Conservation (phyloP, 2,888 invertebrate species). For the Vanessa cardui region DNA sequence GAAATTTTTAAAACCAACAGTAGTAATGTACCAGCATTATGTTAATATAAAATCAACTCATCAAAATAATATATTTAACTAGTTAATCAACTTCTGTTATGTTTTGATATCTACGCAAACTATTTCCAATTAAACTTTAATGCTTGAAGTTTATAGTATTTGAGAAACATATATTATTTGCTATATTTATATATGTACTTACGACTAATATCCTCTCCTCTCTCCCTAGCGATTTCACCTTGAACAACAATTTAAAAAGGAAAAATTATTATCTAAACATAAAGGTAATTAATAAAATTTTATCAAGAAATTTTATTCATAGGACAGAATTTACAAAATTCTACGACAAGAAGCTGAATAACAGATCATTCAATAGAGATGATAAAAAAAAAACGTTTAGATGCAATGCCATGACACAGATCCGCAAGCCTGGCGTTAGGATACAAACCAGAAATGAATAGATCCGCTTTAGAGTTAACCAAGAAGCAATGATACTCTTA, state of each 20-base stretch:
- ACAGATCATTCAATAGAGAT: conserved; percentile 61
- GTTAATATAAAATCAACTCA: too few species aligned
- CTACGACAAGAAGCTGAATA: conserved; percentile 72
- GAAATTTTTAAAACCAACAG: too few species aligned
- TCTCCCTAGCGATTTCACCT: conserved; percentile 90
- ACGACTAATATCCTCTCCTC: conserved; percentile 90
- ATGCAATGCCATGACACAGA: conserved; percentile 68
- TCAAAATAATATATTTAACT: too few species aligned
- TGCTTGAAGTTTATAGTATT: too few species aligned
- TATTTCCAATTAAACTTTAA: too few species aligned
- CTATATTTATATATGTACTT: conserved; percentile 71
- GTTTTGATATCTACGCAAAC: too few species aligned
- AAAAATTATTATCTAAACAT: background rate
- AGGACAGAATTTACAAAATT: conserved; percentile 45
- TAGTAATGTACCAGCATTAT: too few species aligned
- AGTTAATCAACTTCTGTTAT: too few species aligned
- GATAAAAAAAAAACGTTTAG: conserved; percentile 53
- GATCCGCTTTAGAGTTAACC: conserved; percentile 82
- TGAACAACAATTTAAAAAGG: conserved; percentile 61
- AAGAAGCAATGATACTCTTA: conserved; percentile 72
- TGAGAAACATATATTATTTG: background rate
- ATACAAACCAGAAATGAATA: conserved; percentile 75
- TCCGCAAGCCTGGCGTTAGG: conserved; percentile 62
- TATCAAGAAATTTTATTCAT: background rate
- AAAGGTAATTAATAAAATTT: background rate